Evolutionary conservation across 2,113 vertebrate species (phyloP).

Genomic region (Chlorodrepanis virens): DNA sequence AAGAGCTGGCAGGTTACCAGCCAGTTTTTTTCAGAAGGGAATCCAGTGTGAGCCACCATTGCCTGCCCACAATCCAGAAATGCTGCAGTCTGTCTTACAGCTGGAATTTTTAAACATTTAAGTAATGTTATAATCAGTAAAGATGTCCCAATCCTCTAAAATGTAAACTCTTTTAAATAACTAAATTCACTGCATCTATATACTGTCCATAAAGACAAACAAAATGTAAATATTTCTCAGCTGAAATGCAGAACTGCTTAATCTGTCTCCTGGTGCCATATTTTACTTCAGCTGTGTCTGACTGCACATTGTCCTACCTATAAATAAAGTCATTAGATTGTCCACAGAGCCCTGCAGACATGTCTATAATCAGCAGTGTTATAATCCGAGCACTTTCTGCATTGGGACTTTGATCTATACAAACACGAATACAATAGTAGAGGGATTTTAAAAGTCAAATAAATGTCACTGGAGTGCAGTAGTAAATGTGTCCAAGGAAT

Average conservation of each 20-base stretch:
- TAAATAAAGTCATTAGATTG: constrained; percentile 35
- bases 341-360: constrained; percentile 5
- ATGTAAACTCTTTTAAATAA: neutral
- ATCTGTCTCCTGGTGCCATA: neutral
- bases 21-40: neutral
- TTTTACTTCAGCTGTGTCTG: neutral
- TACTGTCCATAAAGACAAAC: neutral
- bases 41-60: neutral
- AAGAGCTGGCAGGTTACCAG: neutral
- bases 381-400: constrained; percentile 28
- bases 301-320: neutral
- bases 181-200: neutral
- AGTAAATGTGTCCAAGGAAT: constrained; percentile 57
- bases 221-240: neutral
- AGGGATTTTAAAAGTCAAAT: constrained; percentile 65
- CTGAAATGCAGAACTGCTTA: neutral
- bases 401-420: constrained; percentile 52
- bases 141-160: neutral
- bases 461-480: constrained; percentile 53
- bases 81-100: neutral
- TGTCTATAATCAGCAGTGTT: constrained; percentile 28
- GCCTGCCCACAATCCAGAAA: neutral
- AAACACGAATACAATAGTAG: constrained; percentile 41
- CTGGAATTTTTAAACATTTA: neutral
- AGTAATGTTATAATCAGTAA: neutral